Percentiles rank a stretch among this genome's conserved stretches.
Evolutionary conservation across 2,888 invertebrate species (phyloP).

Genomic region (Drosophila meridionalis): DNA sequence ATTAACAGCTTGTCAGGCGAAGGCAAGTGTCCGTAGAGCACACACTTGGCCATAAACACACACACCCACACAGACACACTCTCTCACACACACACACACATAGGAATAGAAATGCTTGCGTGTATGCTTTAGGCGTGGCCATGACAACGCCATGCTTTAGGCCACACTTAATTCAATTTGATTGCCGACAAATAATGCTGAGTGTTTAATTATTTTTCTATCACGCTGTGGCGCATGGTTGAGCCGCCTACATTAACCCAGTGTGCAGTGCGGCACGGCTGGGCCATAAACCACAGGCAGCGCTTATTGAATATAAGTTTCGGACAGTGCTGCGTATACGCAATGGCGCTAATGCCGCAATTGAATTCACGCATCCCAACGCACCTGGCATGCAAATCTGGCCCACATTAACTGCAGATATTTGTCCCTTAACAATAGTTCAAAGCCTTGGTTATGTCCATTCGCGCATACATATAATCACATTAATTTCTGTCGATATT

Average conservation of each 20-base stretch:
- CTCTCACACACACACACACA: neutral
- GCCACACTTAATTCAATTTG: conserved; percentile 77
- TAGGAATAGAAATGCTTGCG: conserved; percentile 32
- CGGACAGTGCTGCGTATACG: conserved; percentile 59
- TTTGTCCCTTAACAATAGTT: conserved; percentile 19
- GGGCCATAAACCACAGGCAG: conserved; percentile 40
- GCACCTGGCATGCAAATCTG: conserved; percentile 34
- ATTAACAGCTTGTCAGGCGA: conserved; percentile 70
- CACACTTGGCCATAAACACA: conserved; percentile 24
- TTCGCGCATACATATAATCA: conserved; percentile 11
- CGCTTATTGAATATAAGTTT: conserved; percentile 47
- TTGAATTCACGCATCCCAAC: neutral
- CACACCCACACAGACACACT: neutral
- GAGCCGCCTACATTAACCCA: conserved; percentile 32
- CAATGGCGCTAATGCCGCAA: conserved; percentile 23
- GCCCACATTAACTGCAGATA: conserved; percentile 49
- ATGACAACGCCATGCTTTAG: conserved; percentile 55
- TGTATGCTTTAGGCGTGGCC: conserved; percentile 36
- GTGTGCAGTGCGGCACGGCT: conserved; percentile 14
- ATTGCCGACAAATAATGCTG: conserved; percentile 78
- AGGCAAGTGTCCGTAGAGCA: conserved; percentile 34
- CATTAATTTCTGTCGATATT: conserved; percentile 3
- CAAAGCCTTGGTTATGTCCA: neutral
- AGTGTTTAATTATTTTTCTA: conserved; percentile 76
- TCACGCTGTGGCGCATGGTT: conserved; percentile 22